Conservation (phyloP, 2,888 invertebrate genomes). For the Eustalomyia histrio region DNA sequence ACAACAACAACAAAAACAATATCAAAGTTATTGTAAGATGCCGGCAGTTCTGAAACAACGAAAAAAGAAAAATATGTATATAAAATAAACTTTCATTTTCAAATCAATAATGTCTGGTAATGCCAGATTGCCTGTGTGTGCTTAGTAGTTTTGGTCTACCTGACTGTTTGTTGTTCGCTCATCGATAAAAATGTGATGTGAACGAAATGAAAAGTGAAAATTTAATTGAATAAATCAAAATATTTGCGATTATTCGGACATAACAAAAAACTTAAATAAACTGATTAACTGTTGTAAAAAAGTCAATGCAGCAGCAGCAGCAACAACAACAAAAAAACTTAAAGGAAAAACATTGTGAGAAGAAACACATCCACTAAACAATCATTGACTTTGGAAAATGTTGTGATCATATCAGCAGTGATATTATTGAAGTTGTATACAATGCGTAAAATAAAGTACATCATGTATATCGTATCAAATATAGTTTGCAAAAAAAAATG, state of each 20-base stretch:
- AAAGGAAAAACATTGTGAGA: slow-evolving; percentile 34
- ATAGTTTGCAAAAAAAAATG: background rate
- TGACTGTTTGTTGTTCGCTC: slow-evolving; percentile 47
- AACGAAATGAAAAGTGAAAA: slow-evolving; percentile 64
- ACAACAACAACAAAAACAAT: slow-evolving; percentile 34
- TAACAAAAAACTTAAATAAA: slow-evolving; percentile 51
- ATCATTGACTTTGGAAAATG: slow-evolving; percentile 14
- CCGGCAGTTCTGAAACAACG: slow-evolving; percentile 58
- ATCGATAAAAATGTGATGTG: slow-evolving; percentile 61
- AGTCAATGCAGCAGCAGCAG: slow-evolving; percentile 14
- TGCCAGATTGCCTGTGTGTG: slow-evolving; percentile 39
- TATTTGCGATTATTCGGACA: slow-evolving; percentile 60
- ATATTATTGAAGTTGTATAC: background rate
- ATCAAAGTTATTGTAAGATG: slow-evolving; percentile 53
- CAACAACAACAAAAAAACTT: background rate
- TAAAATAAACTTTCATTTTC: slow-evolving; percentile 66
- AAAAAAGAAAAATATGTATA: slow-evolving; percentile 24
- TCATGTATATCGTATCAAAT: background rate
- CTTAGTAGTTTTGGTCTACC: slow-evolving; percentile 44
- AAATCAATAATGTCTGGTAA: slow-evolving; percentile 58
- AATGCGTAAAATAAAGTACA: background rate
- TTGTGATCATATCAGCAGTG: background rate
- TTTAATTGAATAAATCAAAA: slow-evolving; percentile 64
- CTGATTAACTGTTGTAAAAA: slow-evolving; percentile 45
- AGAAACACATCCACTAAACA: slow-evolving; percentile 14